Evolutionary conservation across 2,113 vertebrate genomes (phyloP), one percentile per base, ranked within the genome.

Genomic region (Coturnix japonica): DNA sequence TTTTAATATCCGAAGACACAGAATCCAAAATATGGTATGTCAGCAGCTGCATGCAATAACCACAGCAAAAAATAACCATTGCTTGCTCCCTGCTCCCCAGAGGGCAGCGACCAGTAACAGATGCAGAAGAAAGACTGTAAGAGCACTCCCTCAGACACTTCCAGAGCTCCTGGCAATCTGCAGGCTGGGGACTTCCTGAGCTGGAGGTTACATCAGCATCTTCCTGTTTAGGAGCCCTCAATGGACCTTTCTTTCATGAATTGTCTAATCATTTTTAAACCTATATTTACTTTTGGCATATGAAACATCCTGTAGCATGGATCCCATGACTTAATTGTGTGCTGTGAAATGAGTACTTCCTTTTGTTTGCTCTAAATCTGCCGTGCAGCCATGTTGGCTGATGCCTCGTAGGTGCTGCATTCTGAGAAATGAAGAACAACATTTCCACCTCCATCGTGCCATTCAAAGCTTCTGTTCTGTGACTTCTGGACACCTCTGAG

Each of bases 161-260:
- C 30, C 91, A 69, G 78, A 91, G 74, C 78, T 94, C 89, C 93
- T 82, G 87, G 89, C 94, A 96, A 44, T 79, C 78, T 80, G 78
- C 90, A 94, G 94, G 1, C 90, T 33, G 60, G 93, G 84, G 91
- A 95, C 94, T 96, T 96, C 95, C 93, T 94, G 91, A 92, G 57
- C 91, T 76, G 85, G 66, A 89, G 93, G 57, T 92, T 92, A 95
- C 95, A 94, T 96, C 93, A 96, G 90, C 93, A 92, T 95, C 90
- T 96, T 95, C 95, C 95, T 95, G 95, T 92, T 95, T 94, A 87
- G 93, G 3, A 83, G 87, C 85, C 82, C 95, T 94, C 94, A 91
- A 59, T 67, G 90, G 94, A 83, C 93, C 90, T 94, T 80, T 95
- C 94, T 95, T 95, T 95, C 91, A 92, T 66, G 91, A 89, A 85